Evolutionary conservation across 2,888 invertebrate genomes (phyloP), one percentile per base, ranked within the genome.

Genomic region (Xestia sexstrigata): DNA sequence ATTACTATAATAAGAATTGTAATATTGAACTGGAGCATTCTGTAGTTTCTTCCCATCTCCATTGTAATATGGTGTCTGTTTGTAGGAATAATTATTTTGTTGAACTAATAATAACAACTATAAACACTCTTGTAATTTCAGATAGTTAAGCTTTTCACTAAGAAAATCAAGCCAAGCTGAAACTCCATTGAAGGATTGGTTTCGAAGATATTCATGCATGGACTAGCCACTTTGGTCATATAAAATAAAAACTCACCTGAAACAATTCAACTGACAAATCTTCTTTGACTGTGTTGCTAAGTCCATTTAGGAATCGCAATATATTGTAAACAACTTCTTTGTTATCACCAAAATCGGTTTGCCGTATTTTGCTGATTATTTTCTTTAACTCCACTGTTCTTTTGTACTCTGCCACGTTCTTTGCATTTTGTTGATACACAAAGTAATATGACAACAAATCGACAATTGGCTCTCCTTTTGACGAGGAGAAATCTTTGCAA

Each of bases 381-480:
- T 92, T 92, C 88, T 95, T 96, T 17, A 97, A 87, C 63, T 95
- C 93, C 23, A 92, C 79, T 39, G 93, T 89, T 84, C 93, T 93
- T 82, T 93, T 95, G 78, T 93, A 95, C 80, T 97, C 95, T 0
- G 92, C 93, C 2, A 95, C 93, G 89, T 95, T 97, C 79, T 90
- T 95, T n/a, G 92, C 91, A 83, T 91, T 94, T 86, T 91, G 93
- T 82, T 94, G 93, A 71, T 90, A 89, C 11, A 93, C 88, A 76
- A 95, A 95, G 83, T 94, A 95, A 88, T 94, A 93, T 0, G 95
- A 92, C 49, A 96, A 84, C 75, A 97, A 89, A 74, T 95, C 95
- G 23, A 92, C 89, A 26, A 95, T 89, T 0, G 97, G 96, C 76
- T 96, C 95, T 58, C 91, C 90, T 58, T 87, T 89, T 11, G 82